phyloP scores from a whole-genome alignment of 2,888 invertebrate species.

The Apeira syringaria region DNA sequence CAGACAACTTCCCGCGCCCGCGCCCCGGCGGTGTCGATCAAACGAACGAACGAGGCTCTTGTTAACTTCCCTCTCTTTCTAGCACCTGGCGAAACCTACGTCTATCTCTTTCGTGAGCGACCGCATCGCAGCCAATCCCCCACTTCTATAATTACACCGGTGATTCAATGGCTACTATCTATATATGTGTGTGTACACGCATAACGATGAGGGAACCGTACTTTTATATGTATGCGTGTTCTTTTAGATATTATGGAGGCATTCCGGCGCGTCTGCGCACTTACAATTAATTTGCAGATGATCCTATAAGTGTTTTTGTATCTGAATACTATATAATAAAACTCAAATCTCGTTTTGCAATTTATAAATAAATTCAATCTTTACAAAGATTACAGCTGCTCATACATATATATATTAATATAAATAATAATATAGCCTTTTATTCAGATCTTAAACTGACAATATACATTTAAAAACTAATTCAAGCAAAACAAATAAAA shows the following conservation, averaged over 20 bases:
- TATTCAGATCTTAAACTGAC: too few species aligned
- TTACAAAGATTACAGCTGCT: too few species aligned
- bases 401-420: too few species aligned
- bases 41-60: conserved; percentile 82
- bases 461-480: too few species aligned
- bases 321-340: conserved; percentile 15
- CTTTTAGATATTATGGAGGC: conserved; percentile 68
- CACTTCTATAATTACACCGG: conserved; percentile 84
- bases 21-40: conserved; percentile 81
- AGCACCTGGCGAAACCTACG: conserved; percentile 47
- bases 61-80: conserved; percentile 71
- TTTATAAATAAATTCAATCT: too few species aligned
- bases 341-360: not conserved
- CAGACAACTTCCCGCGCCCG: conserved; percentile 77
- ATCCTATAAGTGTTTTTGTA: conserved; percentile 33
- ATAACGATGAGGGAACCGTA: conserved; percentile 76
- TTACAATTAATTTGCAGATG: conserved; percentile 61
- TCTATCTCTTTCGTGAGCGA: conserved; percentile 58
- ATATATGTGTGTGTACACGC: conserved; percentile 72
- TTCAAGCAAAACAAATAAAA: too few species aligned
- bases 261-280: conserved; percentile 55
- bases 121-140: conserved; percentile 83
- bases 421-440: too few species aligned
- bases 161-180: conserved; percentile 84
- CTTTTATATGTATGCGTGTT: conserved; percentile 72